Evolutionary conservation across 1,140 invertebrate genomes (phyloP), one percentile per base, ranked within the genome.

Genomic region (Bombus waltoni): DNA sequence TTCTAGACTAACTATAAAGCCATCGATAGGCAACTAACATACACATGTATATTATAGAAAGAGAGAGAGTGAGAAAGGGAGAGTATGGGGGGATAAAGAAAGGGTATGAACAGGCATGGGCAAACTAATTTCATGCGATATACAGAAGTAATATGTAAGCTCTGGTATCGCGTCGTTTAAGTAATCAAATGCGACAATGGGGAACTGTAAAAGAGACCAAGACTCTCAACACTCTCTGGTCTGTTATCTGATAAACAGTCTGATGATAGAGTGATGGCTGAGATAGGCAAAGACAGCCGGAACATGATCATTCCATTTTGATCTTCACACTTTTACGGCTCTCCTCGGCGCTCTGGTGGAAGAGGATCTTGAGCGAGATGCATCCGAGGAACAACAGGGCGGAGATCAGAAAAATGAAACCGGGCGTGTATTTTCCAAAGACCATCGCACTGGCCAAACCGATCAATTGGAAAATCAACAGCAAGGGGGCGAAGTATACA

Each of bases 371-470:
- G 38, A 92, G 85, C 0, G 92, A 92, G 78, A 95, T 94, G 22
- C 86, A 88, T 9, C 92, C 94, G 71, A 95, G 90, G 28, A 93
- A 93, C 25, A 94, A 32, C 3, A 95, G 71, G 0, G 94, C 91
- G 0, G 85, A 81, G 0, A 95, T 81, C 0, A 95, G 91, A 77
- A 95, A 95, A 44, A 95, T 77, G 62, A 95, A 95, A 42, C 95
- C 95, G 2, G 95, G 95, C 0, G 94, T 93, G 80, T 94, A 93
- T 65, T 93, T 94, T 75, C 91, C 92, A 4, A 93, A 66, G 0
- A 93, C 84, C 77, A 94, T 89, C 28, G 95, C 68, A 71, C 87
- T 89, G 59, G 90, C 90, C 9, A 95, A 68, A 0, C 87, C 90
- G 22, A 92, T 38, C 53, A 94, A 59, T 76, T 95, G 93, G 70